A percentile compares a stretch with the other conserved stretches of the same genome.
phyloP scores from a whole-genome alignment of 2,113 vertebrate genomes.

The mouse (Mus musculus) region GRCm39 chr11:117039501-117040000 shows the following conservation, averaged over 20 bases:
- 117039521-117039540: accelerated
- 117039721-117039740: not conserved
- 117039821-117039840: not conserved
- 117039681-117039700: accelerated
- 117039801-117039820: not conserved
- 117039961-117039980: constrained; percentile 91
- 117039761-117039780: accelerated
- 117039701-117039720: not conserved
- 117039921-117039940: not conserved
- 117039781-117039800: not conserved
- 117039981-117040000: constrained; percentile 97
- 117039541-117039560: accelerated
- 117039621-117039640: too few relatives aligned
- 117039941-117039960: not conserved
- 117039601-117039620: not conserved
- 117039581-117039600: not conserved
- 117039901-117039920: too few relatives aligned
- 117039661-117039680: not conserved
- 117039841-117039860: not conserved
- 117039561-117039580: not conserved
- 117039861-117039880: not conserved
- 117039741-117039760: not conserved
- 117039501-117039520: not conserved
- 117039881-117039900: too few relatives aligned
- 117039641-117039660: too few relatives aligned